phyloP scores from a whole-genome alignment of 1,140 invertebrate genomes.

The Megalopta genalis region DNA sequence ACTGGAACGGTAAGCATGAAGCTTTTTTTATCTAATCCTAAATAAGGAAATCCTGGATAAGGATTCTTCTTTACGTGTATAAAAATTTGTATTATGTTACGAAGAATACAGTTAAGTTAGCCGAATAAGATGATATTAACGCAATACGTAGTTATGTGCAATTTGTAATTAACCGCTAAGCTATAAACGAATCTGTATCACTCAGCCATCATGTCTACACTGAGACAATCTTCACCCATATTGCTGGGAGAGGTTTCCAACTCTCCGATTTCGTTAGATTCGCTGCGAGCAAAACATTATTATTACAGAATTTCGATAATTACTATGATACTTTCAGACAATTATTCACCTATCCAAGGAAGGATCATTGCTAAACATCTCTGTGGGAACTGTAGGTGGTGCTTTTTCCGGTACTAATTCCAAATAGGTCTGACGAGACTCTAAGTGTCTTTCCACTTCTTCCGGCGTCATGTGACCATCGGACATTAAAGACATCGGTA shows the following conservation, averaged over 20 bases:
- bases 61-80: slow-evolving; percentile 51
- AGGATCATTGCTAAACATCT: slow-evolving; percentile 96
- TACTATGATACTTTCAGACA: neutral
- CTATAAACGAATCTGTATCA: slow-evolving; percentile 62
- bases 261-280: slow-evolving; percentile 88
- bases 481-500: slow-evolving; percentile 80
- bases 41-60: neutral
- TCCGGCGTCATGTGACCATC: slow-evolving; percentile 94
- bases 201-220: slow-evolving; percentile 82
- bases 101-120: slow-evolving; percentile 60
- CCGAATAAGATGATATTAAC: slow-evolving; percentile 57
- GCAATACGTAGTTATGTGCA: slow-evolving; percentile 61
- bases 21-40: slow-evolving; percentile 61
- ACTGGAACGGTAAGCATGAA: slow-evolving; percentile 72
- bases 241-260: slow-evolving; percentile 89
- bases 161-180: slow-evolving; percentile 56
- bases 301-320: neutral
- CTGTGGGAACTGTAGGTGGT: slow-evolving; percentile 92
- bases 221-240: slow-evolving; percentile 85
- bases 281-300: slow-evolving; percentile 80
- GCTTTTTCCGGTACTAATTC: slow-evolving; percentile 92
- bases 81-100: slow-evolving; percentile 66
- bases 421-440: slow-evolving; percentile 90
- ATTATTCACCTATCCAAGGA: slow-evolving; percentile 86
- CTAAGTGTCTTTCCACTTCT: slow-evolving; percentile 93